Percentiles rank a stretch among this genome's conserved stretches.
phyloP scores from a whole-genome alignment of 2,888 invertebrate genomes.

The Seira sanloemensis region DNA sequence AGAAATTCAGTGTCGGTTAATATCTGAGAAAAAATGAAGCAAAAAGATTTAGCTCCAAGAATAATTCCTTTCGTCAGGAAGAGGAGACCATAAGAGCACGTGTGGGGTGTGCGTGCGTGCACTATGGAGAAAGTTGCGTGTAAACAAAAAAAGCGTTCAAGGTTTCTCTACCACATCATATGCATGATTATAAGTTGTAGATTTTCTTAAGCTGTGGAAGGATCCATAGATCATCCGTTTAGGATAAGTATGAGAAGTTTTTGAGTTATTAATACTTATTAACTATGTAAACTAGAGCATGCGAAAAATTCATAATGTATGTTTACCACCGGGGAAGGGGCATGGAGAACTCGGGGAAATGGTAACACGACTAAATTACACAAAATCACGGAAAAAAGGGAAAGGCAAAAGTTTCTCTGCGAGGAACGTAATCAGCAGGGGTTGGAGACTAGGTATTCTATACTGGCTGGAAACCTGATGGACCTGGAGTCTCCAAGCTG shows the following conservation, averaged over 20 bases:
- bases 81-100: background rate
- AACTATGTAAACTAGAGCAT: slow-evolving; percentile 1
- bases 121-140: slow-evolving; percentile 12
- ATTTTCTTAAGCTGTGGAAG: background rate
- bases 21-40: background rate
- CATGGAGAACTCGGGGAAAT: no score
- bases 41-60: background rate
- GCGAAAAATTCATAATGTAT: slow-evolving; percentile 7
- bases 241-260: background rate
- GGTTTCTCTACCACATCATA: background rate
- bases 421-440: slow-evolving; percentile 11
- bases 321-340: background rate
- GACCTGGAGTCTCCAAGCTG: no score
- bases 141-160: background rate
- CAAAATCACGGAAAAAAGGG: no score
- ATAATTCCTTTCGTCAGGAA: background rate
- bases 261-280: slow-evolving; percentile 1
- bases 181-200: slow-evolving; percentile 7
- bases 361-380: no score
- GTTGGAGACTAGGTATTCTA: no score
- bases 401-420: background rate
- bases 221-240: slow-evolving; percentile 17
- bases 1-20: no score
- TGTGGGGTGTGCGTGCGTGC: slow-evolving; percentile 10
- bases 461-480: no score